phyloP scores from a whole-genome alignment of 2,113 vertebrate species.

The Choloepus hoffmanni region DNA sequence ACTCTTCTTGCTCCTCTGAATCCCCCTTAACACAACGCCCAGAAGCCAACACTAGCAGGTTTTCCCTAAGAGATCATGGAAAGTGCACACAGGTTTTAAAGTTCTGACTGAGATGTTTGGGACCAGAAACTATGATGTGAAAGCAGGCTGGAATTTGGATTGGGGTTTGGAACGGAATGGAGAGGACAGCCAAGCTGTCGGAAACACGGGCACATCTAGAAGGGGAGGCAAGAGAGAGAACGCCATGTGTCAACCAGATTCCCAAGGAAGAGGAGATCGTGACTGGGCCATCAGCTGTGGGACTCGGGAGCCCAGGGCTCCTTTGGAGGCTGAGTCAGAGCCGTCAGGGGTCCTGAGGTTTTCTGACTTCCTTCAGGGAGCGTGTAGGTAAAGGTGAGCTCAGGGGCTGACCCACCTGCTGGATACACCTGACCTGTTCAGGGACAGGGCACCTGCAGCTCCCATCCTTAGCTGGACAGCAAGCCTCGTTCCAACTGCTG shows the following conservation, averaged over 20 bases:
- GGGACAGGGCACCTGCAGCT: fast-evolving
- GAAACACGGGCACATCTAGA: background rate
- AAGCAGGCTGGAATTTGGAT: background rate
- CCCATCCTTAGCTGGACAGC: background rate
- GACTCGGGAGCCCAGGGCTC: fast-evolving
- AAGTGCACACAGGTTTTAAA: background rate
- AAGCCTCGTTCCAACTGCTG: background rate
- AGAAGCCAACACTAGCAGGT: background rate
- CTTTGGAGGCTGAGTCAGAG: background rate
- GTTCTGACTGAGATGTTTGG: background rate
- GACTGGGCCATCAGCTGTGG: too few species aligned
- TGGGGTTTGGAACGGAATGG: background rate
- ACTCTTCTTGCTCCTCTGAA: background rate
- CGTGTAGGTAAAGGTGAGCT: background rate
- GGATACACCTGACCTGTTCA: background rate
- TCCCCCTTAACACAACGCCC: background rate
- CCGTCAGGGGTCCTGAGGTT: too few species aligned
- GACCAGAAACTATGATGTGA: background rate
- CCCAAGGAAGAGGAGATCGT: too few species aligned
- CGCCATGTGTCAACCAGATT: too few species aligned
- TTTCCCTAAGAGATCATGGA: background rate
- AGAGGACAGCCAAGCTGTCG: background rate
- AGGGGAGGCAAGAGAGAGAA: background rate
- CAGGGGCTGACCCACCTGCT: too few species aligned
- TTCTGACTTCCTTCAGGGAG: background rate